A percentile compares a stretch with the other conserved stretches of the same genome.
These are phyloP conservation scores for Sinonovacula constricta DNA, from an alignment of 1,140 invertebrate genomes.

Conservation along the genomic window DNA sequence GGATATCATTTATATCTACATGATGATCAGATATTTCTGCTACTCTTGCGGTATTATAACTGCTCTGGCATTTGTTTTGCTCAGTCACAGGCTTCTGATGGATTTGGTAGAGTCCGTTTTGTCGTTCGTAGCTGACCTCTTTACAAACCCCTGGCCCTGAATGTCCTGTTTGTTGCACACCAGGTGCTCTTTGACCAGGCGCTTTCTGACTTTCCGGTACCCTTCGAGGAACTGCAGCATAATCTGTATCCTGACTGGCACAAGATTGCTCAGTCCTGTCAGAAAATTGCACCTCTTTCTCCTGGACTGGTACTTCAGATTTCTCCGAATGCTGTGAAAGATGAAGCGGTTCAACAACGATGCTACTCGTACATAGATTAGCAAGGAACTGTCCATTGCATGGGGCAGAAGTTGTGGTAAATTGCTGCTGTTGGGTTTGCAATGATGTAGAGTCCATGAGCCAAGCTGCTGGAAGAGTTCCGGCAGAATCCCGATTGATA, in stretches of 20 bases:
- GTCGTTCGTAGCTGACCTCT: conserved; percentile 16
- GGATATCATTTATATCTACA: no score
- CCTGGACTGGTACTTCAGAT: no score
- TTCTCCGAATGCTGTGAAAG: no score
- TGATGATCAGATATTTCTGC: no score
- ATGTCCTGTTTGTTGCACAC: no score
- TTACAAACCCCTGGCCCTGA: not conserved
- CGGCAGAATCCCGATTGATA: conserved; percentile 32
- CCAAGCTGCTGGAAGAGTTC: conserved; percentile 2
- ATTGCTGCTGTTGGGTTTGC: no score
- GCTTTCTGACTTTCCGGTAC: conserved; percentile 7
- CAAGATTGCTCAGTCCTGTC: conserved; percentile 29
- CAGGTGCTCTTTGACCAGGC: no score
- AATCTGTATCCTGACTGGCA: conserved; percentile 32
- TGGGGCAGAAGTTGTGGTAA: not conserved
- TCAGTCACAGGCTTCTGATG: not conserved
- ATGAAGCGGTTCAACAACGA: no score
- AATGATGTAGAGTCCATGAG: no score
- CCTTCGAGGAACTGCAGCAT: not conserved
- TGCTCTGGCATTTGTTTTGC: no score
- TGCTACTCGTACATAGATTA: not conserved
- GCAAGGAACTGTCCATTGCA: not conserved
- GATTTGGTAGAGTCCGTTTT: conserved; percentile 37
- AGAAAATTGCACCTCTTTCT: not conserved
- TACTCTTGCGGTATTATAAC: no score